A percentile compares a stretch with the other conserved stretches of the same genome.
phyloP scores from a whole-genome alignment of 2,113 vertebrate species.

The Protomyctophum bolini region DNA sequence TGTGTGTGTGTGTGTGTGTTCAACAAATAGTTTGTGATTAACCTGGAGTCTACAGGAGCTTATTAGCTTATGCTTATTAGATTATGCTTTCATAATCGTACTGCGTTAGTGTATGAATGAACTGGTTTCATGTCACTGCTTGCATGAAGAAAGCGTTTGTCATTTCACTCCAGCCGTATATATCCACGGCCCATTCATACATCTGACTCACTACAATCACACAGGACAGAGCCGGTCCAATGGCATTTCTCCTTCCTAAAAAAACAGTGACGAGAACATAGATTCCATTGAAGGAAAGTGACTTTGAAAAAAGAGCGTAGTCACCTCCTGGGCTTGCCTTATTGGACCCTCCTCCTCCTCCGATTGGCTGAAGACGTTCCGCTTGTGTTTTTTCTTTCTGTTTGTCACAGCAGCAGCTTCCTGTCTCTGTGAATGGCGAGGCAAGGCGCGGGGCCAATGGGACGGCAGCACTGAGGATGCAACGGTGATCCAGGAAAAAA shows the following conservation, averaged over 20 bases:
- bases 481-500: constrained; percentile 80
- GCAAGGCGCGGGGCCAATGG: constrained; percentile 59
- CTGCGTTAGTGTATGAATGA: background rate
- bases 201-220: constrained; percentile 51
- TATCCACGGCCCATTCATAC: constrained; percentile 32
- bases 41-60: constrained; percentile 9
- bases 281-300: constrained; percentile 52
- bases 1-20: background rate
- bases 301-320: constrained; percentile 65
- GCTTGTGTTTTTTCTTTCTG: constrained; percentile 15
- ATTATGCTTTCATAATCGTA: background rate
- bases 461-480: constrained; percentile 64
- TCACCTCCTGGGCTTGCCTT: constrained; percentile 30
- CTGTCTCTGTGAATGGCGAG: constrained; percentile 66
- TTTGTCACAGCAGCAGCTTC: constrained; percentile 72
- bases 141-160: constrained; percentile 14
- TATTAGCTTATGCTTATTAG: too few species aligned
- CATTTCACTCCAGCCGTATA: constrained; percentile 11
- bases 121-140: background rate
- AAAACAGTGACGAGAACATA: constrained; percentile 29
- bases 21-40: background rate
- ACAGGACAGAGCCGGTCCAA: constrained; percentile 34
- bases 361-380: constrained; percentile 62
- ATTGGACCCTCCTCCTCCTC: background rate
- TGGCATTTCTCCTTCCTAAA: constrained; percentile 6